These are phyloP conservation scores for Hypselothyrea guttata DNA, from an alignment of 2,888 invertebrate species.

Conservation along the genomic window DNA sequence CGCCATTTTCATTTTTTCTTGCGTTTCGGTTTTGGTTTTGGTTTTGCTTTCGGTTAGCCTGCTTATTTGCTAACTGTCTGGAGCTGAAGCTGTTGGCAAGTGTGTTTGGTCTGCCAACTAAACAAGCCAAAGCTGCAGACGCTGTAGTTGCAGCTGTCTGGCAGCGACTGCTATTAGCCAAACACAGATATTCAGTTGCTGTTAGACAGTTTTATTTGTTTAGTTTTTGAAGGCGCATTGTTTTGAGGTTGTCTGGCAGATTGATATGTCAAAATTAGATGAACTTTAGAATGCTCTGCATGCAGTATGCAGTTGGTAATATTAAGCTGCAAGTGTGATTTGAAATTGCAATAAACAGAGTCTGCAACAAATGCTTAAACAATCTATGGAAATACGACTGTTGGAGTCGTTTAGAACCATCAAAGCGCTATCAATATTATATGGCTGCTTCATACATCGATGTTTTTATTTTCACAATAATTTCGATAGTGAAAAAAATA, in stretches of 20 bases:
- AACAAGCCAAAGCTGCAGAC: constrained; percentile 7
- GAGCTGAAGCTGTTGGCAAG: constrained; percentile 12
- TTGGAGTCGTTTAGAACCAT: too few relatives aligned
- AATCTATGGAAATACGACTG: too few relatives aligned
- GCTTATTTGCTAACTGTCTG: constrained; percentile 64
- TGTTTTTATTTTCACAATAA: too few relatives aligned
- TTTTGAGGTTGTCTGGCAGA: constrained; percentile 29
- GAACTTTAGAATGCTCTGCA: constrained; percentile 2
- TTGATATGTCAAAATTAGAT: constrained; percentile 14
- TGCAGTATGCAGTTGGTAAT: too few relatives aligned
- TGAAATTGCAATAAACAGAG: too few relatives aligned
- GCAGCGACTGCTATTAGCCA: constrained; percentile 6
- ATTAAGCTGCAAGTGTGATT: too few relatives aligned
- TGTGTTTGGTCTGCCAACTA: constrained; percentile 49
- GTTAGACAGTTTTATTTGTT: constrained; percentile 2
- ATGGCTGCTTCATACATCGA: too few relatives aligned
- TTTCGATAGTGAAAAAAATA: too few relatives aligned
- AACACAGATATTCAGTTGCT: constrained; percentile 13
- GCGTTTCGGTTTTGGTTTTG: too few relatives aligned
- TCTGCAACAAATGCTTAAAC: too few relatives aligned
- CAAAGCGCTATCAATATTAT: too few relatives aligned
- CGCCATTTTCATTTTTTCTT: background rate
- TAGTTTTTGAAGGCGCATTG: constrained; percentile 30
- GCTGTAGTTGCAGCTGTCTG: constrained; percentile 14
- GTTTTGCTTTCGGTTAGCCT: constrained; percentile 5